A percentile compares a stretch with the other conserved stretches of the same genome.
Conservation (phyloP, 1,140 invertebrate species). For the Bicyclus anynana region DNA sequence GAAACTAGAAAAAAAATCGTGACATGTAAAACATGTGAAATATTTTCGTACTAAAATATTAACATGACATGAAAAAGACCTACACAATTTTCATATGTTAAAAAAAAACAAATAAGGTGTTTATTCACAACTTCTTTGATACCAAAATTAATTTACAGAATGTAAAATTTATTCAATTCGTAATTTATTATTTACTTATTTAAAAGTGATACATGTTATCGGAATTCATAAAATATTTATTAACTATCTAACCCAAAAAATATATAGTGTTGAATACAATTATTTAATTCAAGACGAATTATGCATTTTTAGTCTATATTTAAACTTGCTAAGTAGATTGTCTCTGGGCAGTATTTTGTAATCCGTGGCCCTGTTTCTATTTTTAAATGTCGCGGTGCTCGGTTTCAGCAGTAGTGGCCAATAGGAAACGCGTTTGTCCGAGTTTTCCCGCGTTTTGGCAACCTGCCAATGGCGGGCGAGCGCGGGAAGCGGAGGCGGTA, state of each 20-base stretch:
- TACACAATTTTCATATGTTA: too few relatives aligned
- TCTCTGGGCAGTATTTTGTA: slow-evolving; percentile 41
- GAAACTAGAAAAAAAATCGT: neutral
- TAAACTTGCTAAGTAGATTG: neutral
- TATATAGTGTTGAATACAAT: too few relatives aligned
- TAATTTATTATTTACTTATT: too few relatives aligned
- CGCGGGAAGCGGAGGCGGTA: slow-evolving; percentile 48
- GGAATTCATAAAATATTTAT: too few relatives aligned
- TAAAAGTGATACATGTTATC: too few relatives aligned
- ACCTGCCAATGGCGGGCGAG: slow-evolving; percentile 55
- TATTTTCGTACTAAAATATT: neutral
- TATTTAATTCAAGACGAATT: neutral
- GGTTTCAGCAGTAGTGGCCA: slow-evolving; percentile 61
- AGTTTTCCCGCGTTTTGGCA: slow-evolving; percentile 71
- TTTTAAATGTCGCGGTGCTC: slow-evolving; percentile 76
- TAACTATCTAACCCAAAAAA: too few relatives aligned
- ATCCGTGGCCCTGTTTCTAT: slow-evolving; percentile 59
- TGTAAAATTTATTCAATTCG: too few relatives aligned
- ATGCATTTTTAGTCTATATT: neutral
- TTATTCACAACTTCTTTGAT: too few relatives aligned
- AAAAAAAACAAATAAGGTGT: too few relatives aligned
- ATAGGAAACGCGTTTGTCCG: slow-evolving; percentile 43
- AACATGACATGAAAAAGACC: neutral
- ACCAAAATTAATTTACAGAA: too few relatives aligned
- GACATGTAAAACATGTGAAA: neutral